Evolutionary conservation across 2,888 invertebrate genomes (phyloP), one percentile per base, ranked within the genome.

Genomic region (Coenonympha arcania): DNA sequence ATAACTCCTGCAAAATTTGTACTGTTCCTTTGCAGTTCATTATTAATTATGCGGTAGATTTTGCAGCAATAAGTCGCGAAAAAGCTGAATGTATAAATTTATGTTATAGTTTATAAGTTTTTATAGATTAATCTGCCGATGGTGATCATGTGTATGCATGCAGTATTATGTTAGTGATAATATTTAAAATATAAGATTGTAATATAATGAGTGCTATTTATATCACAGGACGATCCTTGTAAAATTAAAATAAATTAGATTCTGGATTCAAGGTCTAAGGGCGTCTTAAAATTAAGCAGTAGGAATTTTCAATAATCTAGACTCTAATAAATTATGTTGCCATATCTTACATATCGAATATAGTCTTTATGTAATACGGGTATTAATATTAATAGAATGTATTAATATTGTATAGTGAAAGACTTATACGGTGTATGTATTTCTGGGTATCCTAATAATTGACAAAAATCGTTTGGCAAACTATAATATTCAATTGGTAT

Each of bases 161-260:
- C 63, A 64, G 64, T 64, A 64, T 64, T 64, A 64, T 59, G 39
- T 52, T 39, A 60, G 58, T 64, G 56, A 60, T 61, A 57, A 39
- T 30, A n/a, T n/a, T n/a, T n/a, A n/a, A n/a, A n/a, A n/a, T n/a
- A 37, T 48, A 26, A 24, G 3, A 36, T 13, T 55, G 40, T 47
- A 39, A 28, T 24, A 30, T 15, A 49, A 26, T 37, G 24, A 46
- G 50, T 50, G 37, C 18, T 47, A 50, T 54, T 50, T 47, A 51
- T 42, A n/a, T n/a, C n/a, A n/a, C n/a, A n/a, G n/a, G n/a, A n/a
- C n/a, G n/a, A n/a, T n/a, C n/a, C n/a, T n/a, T n/a, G n/a, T n/a
- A n/a, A n/a, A n/a, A 44, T 31, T 31, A 15, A 2, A 34, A 16
- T 36, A 33, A 48, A 19, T 30, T 13, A 11, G 30, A 44, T 20